Evolutionary conservation across 2,888 invertebrate genomes (phyloP).

Genomic region (Cylindroiulus punctatus): DNA sequence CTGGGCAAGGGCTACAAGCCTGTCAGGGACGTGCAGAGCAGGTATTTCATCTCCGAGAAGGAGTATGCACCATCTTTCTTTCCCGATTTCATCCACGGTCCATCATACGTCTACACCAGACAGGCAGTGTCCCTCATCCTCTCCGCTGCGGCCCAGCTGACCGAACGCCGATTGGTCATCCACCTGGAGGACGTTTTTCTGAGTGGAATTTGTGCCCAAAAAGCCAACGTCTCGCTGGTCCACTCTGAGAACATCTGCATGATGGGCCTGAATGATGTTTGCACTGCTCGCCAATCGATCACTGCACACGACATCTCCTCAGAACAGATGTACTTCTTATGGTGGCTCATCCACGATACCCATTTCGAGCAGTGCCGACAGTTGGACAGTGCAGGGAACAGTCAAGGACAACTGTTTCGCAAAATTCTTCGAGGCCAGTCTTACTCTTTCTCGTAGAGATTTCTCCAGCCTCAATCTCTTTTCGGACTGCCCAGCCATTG

Average conservation of each 20-base stretch:
- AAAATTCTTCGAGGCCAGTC: neutral
- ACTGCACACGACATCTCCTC: neutral
- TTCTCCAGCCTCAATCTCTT: no score
- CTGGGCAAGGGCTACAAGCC: conserved; percentile 86
- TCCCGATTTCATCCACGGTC: conserved; percentile 93
- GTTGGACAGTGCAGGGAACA: neutral
- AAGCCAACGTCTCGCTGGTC: conserved; percentile 60
- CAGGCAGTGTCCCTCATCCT: conserved; percentile 79
- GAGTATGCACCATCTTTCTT: conserved; percentile 80
- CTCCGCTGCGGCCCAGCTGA: conserved; percentile 73
- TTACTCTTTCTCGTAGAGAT: neutral
- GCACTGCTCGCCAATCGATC: neutral
- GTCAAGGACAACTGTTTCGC: neutral
- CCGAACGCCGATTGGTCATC: conserved; percentile 71
- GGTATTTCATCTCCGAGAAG: conserved; percentile 84
- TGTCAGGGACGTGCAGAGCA: conserved; percentile 82
- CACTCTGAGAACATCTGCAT: neutral
- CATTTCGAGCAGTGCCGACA: neutral
- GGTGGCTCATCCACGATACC: conserved; percentile 17
- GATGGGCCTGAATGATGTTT: neutral
- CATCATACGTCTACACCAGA: conserved; percentile 84
- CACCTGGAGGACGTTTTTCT: conserved; percentile 92
- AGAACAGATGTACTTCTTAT: neutral
- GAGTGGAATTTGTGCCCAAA: conserved; percentile 86
- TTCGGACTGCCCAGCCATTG: no score